Base-by-base conservation (phyloP, 2,888 invertebrate genomes). In the Ramazzottius varieornatus region DNA sequence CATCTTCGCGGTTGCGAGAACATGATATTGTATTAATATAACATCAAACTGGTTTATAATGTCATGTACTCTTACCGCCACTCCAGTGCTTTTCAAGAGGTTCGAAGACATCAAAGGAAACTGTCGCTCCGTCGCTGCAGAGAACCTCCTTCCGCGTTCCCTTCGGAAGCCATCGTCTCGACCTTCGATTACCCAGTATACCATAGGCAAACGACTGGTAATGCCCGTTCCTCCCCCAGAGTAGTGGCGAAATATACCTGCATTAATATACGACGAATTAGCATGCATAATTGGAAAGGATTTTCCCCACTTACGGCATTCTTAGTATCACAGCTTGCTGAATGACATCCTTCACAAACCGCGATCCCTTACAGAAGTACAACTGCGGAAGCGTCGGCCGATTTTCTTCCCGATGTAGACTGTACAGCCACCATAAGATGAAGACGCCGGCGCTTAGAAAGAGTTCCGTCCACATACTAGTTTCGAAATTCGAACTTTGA, bases 21-120 rank as follows among this genome's bases (percentile, higher is more conserved):
- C n/a, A n/a, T n/a, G n/a, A n/a, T n/a, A n/a, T n/a, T n/a, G n/a
- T n/a, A n/a, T n/a, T n/a, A n/a, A n/a, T n/a, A n/a, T n/a, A n/a
- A n/a, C n/a, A n/a, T n/a, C n/a, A n/a, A n/a, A n/a, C n/a, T n/a
- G n/a, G n/a, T n/a, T n/a, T n/a, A n/a, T n/a, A n/a, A n/a, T n/a
- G n/a, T n/a, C n/a, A n/a, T n/a, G n/a, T n/a, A n/a, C 8, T 20
- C 8, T 40, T 67, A 71, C 72, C 70, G 65, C 68, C 67, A 82
- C 84, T 83, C 73, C 82, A 81, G 67, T 82, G 81, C 65, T 78
- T 80, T 69, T 78, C 78, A 68, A 86, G 77, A 0, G 91, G 86
- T 74, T 89, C 86, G 78, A 90, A 92, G 65, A 91, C 79, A 77
- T 93, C 93, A 75, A 88, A 93, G 29, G 90, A 90, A 69, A 91